A percentile compares a stretch with the other conserved stretches of the same genome.
phyloP scores from a whole-genome alignment of 2,113 vertebrate species.

The Rhinoderma darwinii region DNA sequence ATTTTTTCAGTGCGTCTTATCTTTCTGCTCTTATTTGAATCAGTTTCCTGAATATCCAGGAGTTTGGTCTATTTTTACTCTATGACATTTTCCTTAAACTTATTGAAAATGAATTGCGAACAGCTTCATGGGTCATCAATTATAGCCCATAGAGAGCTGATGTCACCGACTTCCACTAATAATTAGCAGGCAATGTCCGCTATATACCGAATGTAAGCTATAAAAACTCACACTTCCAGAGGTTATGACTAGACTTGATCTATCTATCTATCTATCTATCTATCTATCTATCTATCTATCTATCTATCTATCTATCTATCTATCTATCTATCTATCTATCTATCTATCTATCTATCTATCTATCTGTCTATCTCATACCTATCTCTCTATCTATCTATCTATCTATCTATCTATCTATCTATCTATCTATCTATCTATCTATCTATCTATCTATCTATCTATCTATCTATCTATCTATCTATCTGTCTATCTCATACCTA shows the following conservation, averaged over 20 bases:
- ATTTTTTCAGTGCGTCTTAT: neutral
- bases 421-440: neutral
- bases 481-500: no score
- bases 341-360: neutral
- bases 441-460: neutral
- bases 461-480: neutral
- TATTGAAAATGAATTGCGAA: neutral
- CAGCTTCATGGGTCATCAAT: neutral
- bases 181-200: neutral
- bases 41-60: neutral
- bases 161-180: neutral
- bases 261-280: neutral
- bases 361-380: neutral
- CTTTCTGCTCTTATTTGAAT: neutral
- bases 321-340: neutral
- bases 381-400: no score
- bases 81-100: slow-evolving; percentile 1
- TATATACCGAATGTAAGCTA: neutral
- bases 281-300: neutral
- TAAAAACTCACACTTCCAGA: neutral
- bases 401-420: neutral
- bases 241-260: neutral
- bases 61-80: neutral
- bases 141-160: neutral
- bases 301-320: neutral